Base-by-base conservation (phyloP, 1,140 invertebrate species). In the Forficula auricularia region DNA sequence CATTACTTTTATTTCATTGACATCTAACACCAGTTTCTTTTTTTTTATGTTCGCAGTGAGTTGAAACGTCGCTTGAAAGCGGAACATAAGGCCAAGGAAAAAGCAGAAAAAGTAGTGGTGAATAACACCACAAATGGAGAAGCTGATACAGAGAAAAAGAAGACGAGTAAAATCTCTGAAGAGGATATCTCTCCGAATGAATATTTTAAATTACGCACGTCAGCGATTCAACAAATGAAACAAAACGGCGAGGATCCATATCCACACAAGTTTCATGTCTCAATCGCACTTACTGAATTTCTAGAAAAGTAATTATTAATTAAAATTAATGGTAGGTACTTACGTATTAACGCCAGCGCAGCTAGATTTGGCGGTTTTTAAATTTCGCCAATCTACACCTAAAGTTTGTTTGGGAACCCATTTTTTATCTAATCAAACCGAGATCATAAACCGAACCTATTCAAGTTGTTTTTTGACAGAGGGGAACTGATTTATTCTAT, bases 241-340 rank as follows among this genome's bases (percentile, higher is more conserved):
- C 63, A 65, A 45, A 65, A 66, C 0, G 73, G 73, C n/a, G 69
- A 81, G 15, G 71, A 82, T 62, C 92, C 94, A n/a, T 99, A 98
- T 62, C 95, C 95, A 14, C 96, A 99, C 62, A 99, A 99, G 65
- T 99, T 95, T 57, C 70, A 89, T 65, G 94, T 99, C 0, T 73
- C 78, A 2, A 86, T 77, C 16, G 94, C 90, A 1, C 61, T 99
- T 40, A 73, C 79, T 52, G 77, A 83, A 16, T 99, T 94, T 56
- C 88, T 98, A 50, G 71, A 82, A 38, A 87, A 84, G 50, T 98
- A 92, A 27, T n/a, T n/a, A n/a, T n/a, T n/a, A n/a, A n/a, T n/a
- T n/a, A n/a, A n/a, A n/a, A n/a, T n/a, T n/a, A n/a, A n/a, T n/a
- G n/a, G n/a, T n/a, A n/a, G n/a, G n/a, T n/a, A n/a, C n/a, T n/a